phyloP scores from a whole-genome alignment of 2,797 vertebrate genomes.

The Muscicapa comitata region DNA sequence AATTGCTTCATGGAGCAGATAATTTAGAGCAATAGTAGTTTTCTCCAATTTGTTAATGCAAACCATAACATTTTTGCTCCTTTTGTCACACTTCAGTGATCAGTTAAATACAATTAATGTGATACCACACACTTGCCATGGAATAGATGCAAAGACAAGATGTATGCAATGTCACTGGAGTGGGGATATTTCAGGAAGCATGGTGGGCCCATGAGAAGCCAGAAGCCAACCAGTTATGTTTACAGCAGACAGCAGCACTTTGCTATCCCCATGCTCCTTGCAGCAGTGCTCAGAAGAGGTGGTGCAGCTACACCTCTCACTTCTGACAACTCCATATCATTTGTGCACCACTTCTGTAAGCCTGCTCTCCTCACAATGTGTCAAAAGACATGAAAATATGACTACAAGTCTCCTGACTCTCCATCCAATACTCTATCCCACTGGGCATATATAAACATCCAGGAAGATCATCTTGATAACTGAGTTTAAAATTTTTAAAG shows the following conservation, averaged over 20 bases:
- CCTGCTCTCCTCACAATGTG: not conserved
- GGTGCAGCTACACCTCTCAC: not conserved
- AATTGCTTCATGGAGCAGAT: not conserved
- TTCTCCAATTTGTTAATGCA: not conserved
- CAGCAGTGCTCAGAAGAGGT: not conserved
- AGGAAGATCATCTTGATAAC: not conserved
- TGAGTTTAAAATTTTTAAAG: not conserved
- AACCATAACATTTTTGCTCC: not conserved
- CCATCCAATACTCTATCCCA: not conserved
- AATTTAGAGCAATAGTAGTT: not conserved
- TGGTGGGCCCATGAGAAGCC: not conserved
- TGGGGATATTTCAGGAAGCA: not conserved
- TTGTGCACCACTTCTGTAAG: not conserved
- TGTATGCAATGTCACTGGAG: not conserved
- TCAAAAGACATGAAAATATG: not conserved
- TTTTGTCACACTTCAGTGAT: not conserved
- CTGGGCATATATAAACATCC: not conserved
- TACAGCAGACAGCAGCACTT: not conserved
- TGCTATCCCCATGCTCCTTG: not conserved
- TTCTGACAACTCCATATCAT: not conserved
- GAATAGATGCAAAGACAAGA: not conserved
- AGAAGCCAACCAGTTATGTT: not conserved
- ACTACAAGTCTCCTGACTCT: not conserved
- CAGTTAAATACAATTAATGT: not conserved
- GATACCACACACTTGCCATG: not conserved